Conservation (phyloP, 1,140 invertebrate species). For the Armadillidium nasatum region DNA sequence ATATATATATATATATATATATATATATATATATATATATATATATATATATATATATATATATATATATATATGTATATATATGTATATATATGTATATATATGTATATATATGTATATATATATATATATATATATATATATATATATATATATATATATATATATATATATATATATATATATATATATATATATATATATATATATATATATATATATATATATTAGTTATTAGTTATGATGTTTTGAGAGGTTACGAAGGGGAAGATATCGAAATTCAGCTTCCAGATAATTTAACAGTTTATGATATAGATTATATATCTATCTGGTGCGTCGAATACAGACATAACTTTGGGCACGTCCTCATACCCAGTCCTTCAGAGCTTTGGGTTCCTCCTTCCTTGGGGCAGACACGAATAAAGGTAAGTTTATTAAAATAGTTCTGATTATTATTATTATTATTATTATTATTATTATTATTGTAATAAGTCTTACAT, state of each 20-base stretch:
- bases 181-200: neutral
- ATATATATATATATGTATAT: too few species aligned
- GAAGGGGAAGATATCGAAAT: slow-evolving; percentile 84
- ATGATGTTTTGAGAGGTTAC: slow-evolving; percentile 72
- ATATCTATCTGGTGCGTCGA: slow-evolving; percentile 81
- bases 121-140: neutral
- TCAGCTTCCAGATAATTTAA: slow-evolving; percentile 74
- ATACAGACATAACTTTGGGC: slow-evolving; percentile 82
- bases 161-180: neutral
- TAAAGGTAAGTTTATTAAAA: slow-evolving; percentile 37
- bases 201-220: neutral
- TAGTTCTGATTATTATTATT: too few species aligned
- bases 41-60: too few species aligned
- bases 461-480: too few species aligned
- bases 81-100: too few species aligned
- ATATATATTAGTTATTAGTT: too few species aligned
- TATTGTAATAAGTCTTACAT: too few species aligned
- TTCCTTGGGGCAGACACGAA: slow-evolving; percentile 69
- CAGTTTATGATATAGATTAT: slow-evolving; percentile 88
- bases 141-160: neutral
- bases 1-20: too few species aligned
- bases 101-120: too few species aligned
- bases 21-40: too few species aligned
- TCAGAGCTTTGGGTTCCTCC: slow-evolving; percentile 79
- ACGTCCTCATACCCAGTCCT: slow-evolving; percentile 70